Evolutionary conservation across 2,113 vertebrate genomes (phyloP).

Genomic region (Sinocyclocheilus rhinocerous): DNA sequence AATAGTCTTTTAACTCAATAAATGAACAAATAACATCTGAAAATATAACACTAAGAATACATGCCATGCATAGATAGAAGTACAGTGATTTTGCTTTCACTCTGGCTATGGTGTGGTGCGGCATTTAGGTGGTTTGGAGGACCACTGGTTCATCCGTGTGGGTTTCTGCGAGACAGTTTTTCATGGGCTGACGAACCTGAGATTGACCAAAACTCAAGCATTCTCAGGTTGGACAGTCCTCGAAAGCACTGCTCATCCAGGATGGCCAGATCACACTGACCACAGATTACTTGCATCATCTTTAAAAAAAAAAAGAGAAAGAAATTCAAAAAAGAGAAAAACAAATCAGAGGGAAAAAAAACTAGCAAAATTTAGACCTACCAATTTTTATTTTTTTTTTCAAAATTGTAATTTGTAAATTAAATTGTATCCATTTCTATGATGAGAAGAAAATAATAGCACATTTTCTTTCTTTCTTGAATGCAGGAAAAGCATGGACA

Average conservation of each 20-base stretch:
- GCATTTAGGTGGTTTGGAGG: conserved; percentile 10
- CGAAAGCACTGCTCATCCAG: conserved; percentile 76
- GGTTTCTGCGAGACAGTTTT: conserved; percentile 73
- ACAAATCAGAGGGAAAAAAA: neutral
- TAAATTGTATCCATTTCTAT: neutral
- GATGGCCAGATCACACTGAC: neutral
- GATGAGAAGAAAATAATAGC: neutral
- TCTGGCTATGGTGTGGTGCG: neutral
- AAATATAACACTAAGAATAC: neutral
- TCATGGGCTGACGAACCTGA: conserved; percentile 97
- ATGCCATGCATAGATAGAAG: neutral
- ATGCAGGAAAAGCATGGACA: neutral
- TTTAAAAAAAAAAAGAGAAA: neutral
- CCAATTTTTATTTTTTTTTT: too few species aligned
- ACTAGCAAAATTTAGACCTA: neutral
- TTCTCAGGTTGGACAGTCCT: conserved; percentile 97
- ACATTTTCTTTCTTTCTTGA: neutral
- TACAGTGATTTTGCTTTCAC: neutral
- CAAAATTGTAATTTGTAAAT: too few species aligned
- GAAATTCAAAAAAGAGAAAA: neutral
- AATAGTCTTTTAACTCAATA: neutral
- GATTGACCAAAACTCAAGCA: conserved; percentile 86
- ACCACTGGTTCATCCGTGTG: conserved; percentile 13
- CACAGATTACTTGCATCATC: conserved; percentile 10
- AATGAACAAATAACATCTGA: neutral